phyloP scores from a whole-genome alignment of 2,888 invertebrate species.

The Cryptus viduatorius region DNA sequence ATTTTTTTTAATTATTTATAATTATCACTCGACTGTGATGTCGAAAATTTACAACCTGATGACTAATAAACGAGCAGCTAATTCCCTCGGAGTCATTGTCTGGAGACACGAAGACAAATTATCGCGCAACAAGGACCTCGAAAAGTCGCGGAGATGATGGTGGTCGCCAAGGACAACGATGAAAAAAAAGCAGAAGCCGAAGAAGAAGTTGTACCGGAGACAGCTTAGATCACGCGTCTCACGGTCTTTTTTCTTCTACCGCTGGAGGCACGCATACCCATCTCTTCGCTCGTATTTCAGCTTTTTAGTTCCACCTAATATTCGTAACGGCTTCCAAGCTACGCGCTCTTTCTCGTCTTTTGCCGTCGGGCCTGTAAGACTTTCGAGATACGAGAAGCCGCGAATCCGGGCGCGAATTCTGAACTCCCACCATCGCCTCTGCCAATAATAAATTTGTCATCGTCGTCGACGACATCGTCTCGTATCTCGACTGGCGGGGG shows the following conservation, averaged over 20 bases:
- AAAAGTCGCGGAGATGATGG: constrained; percentile 5
- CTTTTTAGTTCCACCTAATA: constrained; percentile 43
- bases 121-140: constrained; percentile 18
- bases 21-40: constrained; percentile 19
- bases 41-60: constrained; percentile 33
- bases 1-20: too few relatives aligned
- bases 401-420: constrained; percentile 25
- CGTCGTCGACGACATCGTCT: constrained; percentile 34
- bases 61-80: constrained; percentile 44
- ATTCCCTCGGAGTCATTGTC: constrained; percentile 40
- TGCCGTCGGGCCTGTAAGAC: background rate
- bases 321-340: constrained; percentile 47
- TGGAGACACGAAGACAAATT: background rate
- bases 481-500: constrained; percentile 27
- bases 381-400: background rate
- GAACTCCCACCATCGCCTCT: constrained; percentile 9
- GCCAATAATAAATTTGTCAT: constrained; percentile 61
- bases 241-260: background rate
- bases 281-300: constrained; percentile 52
- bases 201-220: too few relatives aligned
- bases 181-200: too few relatives aligned
- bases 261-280: background rate
- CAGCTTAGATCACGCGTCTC: too few relatives aligned
- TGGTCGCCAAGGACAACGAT: too few relatives aligned
- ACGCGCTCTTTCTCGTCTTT: constrained; percentile 34